A percentile compares a stretch with the other conserved stretches of the same genome.
phyloP scores from a whole-genome alignment of 2,113 vertebrate species.

The Terrapene triunguis region DNA sequence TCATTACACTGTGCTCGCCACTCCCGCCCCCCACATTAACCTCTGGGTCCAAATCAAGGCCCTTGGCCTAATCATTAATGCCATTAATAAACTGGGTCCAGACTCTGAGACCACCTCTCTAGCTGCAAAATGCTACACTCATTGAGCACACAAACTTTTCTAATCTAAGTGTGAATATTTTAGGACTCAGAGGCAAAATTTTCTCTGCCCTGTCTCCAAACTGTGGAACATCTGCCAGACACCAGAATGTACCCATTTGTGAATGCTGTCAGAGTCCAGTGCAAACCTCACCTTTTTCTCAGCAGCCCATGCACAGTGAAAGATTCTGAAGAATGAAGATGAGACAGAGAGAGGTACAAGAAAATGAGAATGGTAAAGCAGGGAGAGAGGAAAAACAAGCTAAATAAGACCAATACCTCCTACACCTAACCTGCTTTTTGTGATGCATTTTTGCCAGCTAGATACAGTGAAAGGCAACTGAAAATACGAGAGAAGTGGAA shows the following conservation, averaged over 20 bases:
- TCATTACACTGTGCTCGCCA: background rate
- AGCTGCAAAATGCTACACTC: background rate
- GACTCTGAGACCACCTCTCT: background rate
- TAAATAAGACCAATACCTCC: too few relatives aligned
- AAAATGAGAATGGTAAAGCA: background rate
- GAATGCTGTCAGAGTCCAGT: background rate
- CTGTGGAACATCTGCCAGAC: background rate
- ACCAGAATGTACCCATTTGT: background rate
- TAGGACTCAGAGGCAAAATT: background rate
- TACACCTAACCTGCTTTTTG: too few relatives aligned
- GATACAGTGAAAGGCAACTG: background rate
- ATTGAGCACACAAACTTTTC: background rate
- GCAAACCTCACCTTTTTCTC: background rate
- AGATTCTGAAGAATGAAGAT: background rate
- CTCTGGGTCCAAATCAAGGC: background rate
- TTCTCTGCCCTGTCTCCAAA: fast-evolving
- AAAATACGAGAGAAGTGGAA: background rate
- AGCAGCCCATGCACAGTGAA: background rate
- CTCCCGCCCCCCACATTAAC: fast-evolving
- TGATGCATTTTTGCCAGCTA: too few relatives aligned
- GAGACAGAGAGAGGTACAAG: background rate
- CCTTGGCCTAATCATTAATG: background rate
- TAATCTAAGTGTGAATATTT: background rate
- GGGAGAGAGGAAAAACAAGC: background rate
- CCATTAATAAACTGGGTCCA: background rate